phyloP scores from a whole-genome alignment of 1,140 invertebrate species.

The Zophobas morio region DNA sequence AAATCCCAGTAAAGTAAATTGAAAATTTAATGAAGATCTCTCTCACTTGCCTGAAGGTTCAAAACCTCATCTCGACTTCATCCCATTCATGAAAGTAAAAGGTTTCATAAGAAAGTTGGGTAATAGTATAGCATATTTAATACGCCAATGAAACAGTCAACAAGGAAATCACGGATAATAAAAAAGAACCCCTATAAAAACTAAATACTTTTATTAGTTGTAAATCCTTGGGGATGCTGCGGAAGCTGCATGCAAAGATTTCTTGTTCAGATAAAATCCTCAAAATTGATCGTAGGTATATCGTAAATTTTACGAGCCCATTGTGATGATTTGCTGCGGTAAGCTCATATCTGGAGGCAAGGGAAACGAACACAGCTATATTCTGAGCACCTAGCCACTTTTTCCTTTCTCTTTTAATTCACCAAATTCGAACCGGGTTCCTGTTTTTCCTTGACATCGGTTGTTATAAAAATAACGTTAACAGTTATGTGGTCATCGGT shows the following conservation, averaged over 20 bases:
- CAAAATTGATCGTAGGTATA: slow-evolving; percentile 21
- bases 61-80: neutral
- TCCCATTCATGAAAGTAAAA: neutral
- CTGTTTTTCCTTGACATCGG: no score
- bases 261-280: slow-evolving; percentile 10
- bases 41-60: neutral
- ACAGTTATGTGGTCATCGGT: no score
- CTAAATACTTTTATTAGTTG: slow-evolving; percentile 28
- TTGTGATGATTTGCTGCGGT: slow-evolving; percentile 27
- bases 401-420: neutral
- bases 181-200: slow-evolving; percentile 13
- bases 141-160: slow-evolving; percentile 12
- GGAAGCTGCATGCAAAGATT: neutral
- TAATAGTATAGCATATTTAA: slow-evolving; percentile 7
- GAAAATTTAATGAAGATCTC: slow-evolving; percentile 17
- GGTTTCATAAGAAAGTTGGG: neutral
- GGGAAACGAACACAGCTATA: neutral
- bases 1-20: slow-evolving; percentile 6
- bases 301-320: slow-evolving; percentile 18
- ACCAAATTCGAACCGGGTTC: no score
- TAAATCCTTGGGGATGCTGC: slow-evolving; percentile 4
- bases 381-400: neutral
- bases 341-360: neutral
- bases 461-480: no score
- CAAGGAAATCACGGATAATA: neutral